Evolutionary conservation across 1,140 invertebrate species (phyloP).

Genomic region (Scaptomyza graminum): DNA sequence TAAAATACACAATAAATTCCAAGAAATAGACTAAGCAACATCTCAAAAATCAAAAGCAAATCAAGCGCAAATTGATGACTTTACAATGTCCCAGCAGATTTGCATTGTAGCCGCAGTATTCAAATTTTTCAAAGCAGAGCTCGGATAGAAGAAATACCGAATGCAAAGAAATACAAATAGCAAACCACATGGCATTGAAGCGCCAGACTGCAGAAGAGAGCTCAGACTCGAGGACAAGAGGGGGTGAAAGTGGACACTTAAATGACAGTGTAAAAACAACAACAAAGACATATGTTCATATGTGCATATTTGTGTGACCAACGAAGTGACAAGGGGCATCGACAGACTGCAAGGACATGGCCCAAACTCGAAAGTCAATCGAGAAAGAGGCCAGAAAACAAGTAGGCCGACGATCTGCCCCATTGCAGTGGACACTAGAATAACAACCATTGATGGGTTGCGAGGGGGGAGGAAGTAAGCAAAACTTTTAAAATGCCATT

Average conservation of each 20-base stretch:
- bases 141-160: background rate
- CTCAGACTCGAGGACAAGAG: background rate
- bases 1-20: too few relatives aligned
- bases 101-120: constrained; percentile 50
- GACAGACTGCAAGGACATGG: constrained; percentile 17
- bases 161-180: background rate
- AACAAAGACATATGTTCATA: too few relatives aligned
- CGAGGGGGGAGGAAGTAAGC: constrained; percentile 24
- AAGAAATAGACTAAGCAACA: constrained; percentile 8
- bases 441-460: too few relatives aligned
- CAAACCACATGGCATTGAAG: background rate
- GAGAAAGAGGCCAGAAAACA: constrained; percentile 10
- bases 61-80: constrained; percentile 48
- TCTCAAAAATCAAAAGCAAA: constrained; percentile 41
- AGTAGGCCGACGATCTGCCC: constrained; percentile 30
- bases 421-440: too few relatives aligned
- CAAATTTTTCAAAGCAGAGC: constrained; percentile 26
- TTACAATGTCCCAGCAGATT: constrained; percentile 48
- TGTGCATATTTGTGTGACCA: constrained; percentile 34
- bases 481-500: constrained; percentile 68
- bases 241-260: constrained; percentile 12
- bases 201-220: too few relatives aligned
- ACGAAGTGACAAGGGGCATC: constrained; percentile 14
- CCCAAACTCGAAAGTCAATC: constrained; percentile 1
- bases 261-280: too few relatives aligned